These are phyloP conservation scores for Euura lappo DNA, from an alignment of 1,140 invertebrate genomes.

Conservation along the genomic window DNA sequence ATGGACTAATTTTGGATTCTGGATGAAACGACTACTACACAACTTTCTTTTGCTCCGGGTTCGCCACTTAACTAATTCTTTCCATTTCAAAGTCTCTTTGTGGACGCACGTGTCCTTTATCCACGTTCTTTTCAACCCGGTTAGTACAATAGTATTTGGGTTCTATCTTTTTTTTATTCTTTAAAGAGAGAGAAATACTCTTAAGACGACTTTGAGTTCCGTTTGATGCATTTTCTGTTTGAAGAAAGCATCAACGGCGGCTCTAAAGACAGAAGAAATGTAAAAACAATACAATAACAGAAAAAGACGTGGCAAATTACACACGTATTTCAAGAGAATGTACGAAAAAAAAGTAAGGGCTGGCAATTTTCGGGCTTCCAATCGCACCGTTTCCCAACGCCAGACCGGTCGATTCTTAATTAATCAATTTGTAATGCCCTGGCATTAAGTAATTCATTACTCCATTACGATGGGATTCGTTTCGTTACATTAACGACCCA, in stretches of 20 bases:
- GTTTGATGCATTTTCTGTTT: constrained; percentile 35
- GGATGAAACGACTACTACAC: not conserved
- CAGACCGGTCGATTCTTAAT: not conserved
- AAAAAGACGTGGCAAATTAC: not conserved
- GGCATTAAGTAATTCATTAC: constrained; percentile 2
- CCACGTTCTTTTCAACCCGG: constrained; percentile 24
- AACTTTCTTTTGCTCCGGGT: constrained; percentile 20
- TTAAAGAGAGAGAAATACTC: constrained; percentile 27
- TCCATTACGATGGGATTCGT: constrained; percentile 1
- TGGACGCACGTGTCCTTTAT: constrained; percentile 31
- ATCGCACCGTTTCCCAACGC: not conserved
- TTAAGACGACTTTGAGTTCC: constrained; percentile 36
- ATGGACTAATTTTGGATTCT: not conserved
- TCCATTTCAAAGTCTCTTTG: constrained; percentile 24
- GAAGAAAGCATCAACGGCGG: constrained; percentile 31
- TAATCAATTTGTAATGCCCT: not conserved
- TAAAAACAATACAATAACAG: too few species aligned
- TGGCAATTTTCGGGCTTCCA: not conserved
- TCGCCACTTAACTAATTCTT: constrained; percentile 48
- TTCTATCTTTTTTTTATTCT: not conserved
- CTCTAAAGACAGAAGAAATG: constrained; percentile 5
- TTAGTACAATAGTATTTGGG: constrained; percentile 17
- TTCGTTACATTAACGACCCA: constrained; percentile 7
- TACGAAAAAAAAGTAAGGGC: not conserved
- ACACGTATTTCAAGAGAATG: not conserved